A percentile compares a stretch with the other conserved stretches of the same genome.
phyloP scores from a whole-genome alignment of 2,888 invertebrate genomes.

The Pheosia tremula region DNA sequence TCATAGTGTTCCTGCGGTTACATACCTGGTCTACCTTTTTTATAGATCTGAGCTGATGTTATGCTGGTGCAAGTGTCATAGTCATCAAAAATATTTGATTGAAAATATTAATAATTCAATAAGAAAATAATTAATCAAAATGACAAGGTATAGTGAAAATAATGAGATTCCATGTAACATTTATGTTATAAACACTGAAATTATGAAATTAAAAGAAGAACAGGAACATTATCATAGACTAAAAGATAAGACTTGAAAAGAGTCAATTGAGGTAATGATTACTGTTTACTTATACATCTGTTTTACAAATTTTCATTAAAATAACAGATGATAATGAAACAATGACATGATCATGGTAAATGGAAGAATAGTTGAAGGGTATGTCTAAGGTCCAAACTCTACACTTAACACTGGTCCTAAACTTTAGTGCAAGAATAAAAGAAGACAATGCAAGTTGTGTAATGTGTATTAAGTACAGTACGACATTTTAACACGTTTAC shows the following conservation, averaged over 20 bases:
- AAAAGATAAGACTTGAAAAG: neutral
- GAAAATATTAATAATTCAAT: neutral
- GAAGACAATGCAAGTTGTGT: slow-evolving; percentile 24
- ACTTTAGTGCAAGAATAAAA: slow-evolving; percentile 48
- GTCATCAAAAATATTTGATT: neutral
- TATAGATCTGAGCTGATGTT: no score
- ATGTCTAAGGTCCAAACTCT: slow-evolving; percentile 38
- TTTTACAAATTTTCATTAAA: neutral
- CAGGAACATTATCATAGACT: neutral
- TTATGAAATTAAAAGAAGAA: neutral
- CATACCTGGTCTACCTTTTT: no score
- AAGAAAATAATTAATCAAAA: neutral
- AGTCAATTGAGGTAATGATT: neutral
- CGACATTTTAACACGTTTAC: slow-evolving; percentile 26
- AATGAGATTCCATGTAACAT: neutral
- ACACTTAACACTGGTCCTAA: slow-evolving; percentile 47
- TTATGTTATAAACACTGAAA: neutral
- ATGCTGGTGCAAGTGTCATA: neutral
- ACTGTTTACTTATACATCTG: neutral
- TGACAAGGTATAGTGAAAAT: neutral
- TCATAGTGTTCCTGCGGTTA: no score
- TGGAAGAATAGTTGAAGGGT: slow-evolving; percentile 36
- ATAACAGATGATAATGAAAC: neutral
- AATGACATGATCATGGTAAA: slow-evolving; percentile 17
- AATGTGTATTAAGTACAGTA: slow-evolving; percentile 55